These are phyloP conservation scores for Panagrolaimus sp. DNA, from an alignment of 1,140 invertebrate species.

Conservation along the genomic window DNA sequence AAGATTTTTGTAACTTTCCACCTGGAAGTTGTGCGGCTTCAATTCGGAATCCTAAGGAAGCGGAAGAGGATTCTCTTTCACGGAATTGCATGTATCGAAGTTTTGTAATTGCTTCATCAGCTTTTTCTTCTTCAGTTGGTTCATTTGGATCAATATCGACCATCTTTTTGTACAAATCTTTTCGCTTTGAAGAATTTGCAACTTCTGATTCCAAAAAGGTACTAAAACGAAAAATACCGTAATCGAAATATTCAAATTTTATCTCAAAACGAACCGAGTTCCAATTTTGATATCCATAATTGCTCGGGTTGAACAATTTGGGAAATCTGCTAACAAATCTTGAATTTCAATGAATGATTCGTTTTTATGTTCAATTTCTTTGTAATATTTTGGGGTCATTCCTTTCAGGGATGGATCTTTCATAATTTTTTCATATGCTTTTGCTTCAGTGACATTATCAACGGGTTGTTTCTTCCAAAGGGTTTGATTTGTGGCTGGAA, in stretches of 20 bases:
- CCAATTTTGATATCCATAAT: constrained; percentile 91
- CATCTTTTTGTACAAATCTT: constrained; percentile 98
- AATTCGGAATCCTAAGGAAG: constrained; percentile 86
- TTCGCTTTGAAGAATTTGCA: constrained; percentile 71
- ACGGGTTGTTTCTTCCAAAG: constrained; percentile 80
- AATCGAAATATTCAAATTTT: not conserved
- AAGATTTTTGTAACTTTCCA: constrained; percentile 83
- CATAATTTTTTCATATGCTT: constrained; percentile 75
- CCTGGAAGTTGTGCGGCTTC: constrained; percentile 85
- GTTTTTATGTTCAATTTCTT: constrained; percentile 76
- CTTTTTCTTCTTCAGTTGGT: constrained; percentile 81
- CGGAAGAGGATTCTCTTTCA: constrained; percentile 90
- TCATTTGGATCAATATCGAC: constrained; percentile 83
- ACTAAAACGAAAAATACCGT: constrained; percentile 49
- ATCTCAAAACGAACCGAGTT: constrained; percentile 63
- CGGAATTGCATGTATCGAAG: constrained; percentile 69
- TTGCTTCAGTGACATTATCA: constrained; percentile 63
- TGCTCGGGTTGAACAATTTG: constrained; percentile 68
- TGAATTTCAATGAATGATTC: constrained; percentile 84
- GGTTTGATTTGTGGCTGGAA: constrained; percentile 83
- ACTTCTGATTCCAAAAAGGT: constrained; percentile 92
- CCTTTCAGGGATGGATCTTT: constrained; percentile 69
- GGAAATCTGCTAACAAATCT: constrained; percentile 76
- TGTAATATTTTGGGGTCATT: constrained; percentile 78
- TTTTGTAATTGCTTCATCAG: constrained; percentile 81